Evolutionary conservation across 1,140 invertebrate species (phyloP), one percentile per base, ranked within the genome.

Genomic region (Zaprionus vittiger): DNA sequence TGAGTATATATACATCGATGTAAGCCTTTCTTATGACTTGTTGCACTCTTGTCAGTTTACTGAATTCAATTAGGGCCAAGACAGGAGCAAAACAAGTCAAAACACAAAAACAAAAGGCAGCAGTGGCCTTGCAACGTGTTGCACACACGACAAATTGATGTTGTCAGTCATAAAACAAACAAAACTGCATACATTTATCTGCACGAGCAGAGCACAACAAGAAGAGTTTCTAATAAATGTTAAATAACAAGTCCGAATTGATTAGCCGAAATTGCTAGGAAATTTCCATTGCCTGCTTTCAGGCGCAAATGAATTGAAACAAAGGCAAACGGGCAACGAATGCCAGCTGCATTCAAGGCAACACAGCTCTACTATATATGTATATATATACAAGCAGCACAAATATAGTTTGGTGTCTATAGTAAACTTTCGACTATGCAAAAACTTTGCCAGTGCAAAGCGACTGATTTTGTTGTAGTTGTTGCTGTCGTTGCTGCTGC

Each of bases 1-100:
- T 98, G 94, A 97, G 96, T 95, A 20, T 12, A 14, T 17, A 60
- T 14, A 44, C 4, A 26, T n/a, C 37, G 5, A 11, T 11, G 4
- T 2, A 15, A 47, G 41, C 20, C 6, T 3, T 17, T 17, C 3
- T 17, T 17, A 17, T 47, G 11, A 65, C 28, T 63, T 52, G 61
- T 63, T 63, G 61, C 47, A 31, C 6, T 41, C 15, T 14, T 47
- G 60, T 54, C 22, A 26, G 49, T 38, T 65, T 9, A 56, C n/a
- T 49, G 5, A 6, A 49, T 49, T 47, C 4, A 49, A 61, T 26
- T 47, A n/a, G 17, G 34, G 4, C 11, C 12, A 7, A 11, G 17
- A 5, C n/a, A 20, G 7, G 5, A 34, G 14, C 2, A 9, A 34
- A 34, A 34, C 31, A 34, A 34, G 31, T 34, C 26, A 5, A 11